Conservation (phyloP, 23 tunicate genomes). For the Botrylloides violaceus region DNA sequence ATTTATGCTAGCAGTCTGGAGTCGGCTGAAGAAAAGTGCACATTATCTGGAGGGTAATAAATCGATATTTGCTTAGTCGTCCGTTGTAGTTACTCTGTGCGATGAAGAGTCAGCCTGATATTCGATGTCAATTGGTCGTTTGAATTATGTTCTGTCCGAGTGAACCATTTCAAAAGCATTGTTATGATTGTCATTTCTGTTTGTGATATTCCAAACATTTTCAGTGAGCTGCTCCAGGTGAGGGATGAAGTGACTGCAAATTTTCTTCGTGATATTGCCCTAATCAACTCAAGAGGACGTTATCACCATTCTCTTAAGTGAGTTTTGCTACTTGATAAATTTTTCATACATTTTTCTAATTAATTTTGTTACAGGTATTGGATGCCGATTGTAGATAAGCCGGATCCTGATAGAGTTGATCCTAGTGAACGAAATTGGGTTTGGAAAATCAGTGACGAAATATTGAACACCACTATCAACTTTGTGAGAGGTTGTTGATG, state of each 20-base stretch:
- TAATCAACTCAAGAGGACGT: background rate
- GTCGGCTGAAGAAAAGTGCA: slow-evolving; percentile 41
- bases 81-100: too few relatives aligned
- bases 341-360: background rate
- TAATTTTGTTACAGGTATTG: slow-evolving; percentile 38
- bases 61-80: too few relatives aligned
- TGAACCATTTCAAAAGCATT: too few relatives aligned
- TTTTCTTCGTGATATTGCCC: slow-evolving; percentile 10
- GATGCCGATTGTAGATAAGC: slow-evolving; percentile 39
- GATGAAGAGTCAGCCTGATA: too few relatives aligned
- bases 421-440: slow-evolving; percentile 48
- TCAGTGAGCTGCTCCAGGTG: slow-evolving; percentile 25
- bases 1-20: slow-evolving; percentile 14
- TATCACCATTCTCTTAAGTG: slow-evolving; percentile 28
- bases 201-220: too few relatives aligned
- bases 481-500: background rate
- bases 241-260: slow-evolving; percentile 25
- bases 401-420: background rate
- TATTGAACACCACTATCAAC: slow-evolving; percentile 1
- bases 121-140: too few relatives aligned
- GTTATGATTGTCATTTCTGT: too few relatives aligned
- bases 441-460: slow-evolving; percentile 29
- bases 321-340: background rate
- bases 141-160: too few relatives aligned
- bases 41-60: slow-evolving; percentile 56